phyloP scores from a whole-genome alignment of 2,797 vertebrate genomes.

The Hemibagrus guttatus region DNA sequence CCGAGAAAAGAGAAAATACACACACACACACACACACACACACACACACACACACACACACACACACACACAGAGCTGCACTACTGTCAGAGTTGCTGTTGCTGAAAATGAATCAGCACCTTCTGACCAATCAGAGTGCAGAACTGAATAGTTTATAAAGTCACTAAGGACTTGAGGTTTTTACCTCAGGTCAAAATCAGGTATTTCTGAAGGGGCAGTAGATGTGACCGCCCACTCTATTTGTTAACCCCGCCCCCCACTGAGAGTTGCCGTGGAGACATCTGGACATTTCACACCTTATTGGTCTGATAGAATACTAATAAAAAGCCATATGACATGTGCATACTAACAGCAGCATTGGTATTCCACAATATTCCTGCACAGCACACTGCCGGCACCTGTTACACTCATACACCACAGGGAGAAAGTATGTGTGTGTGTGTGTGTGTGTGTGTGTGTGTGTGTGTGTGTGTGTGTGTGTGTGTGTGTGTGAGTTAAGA shows the following conservation, averaged over 20 bases:
- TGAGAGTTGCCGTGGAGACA: constrained; percentile 65
- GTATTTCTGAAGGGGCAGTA: background rate
- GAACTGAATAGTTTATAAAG: background rate
- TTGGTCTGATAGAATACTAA: constrained; percentile 77
- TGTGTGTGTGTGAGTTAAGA: constrained; percentile 34
- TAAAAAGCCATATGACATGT: constrained; percentile 75
- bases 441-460: background rate
- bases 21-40: constrained; percentile 17
- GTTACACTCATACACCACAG: constrained; percentile 55
- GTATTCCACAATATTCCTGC: constrained; percentile 75
- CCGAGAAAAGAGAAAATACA: constrained; percentile 30
- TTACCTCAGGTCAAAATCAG: background rate
- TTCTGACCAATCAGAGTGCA: background rate
- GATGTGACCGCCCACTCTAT: background rate
- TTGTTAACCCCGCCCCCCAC: constrained; percentile 32
- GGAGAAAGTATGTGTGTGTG: constrained; percentile 49
- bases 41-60: background rate
- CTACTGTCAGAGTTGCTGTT: too few relatives aligned
- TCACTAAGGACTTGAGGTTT: background rate
- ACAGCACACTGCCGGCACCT: constrained; percentile 63
- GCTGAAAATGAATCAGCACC: too few relatives aligned
- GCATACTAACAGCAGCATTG: constrained; percentile 75
- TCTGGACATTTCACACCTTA: constrained; percentile 72
- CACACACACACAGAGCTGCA: background rate
- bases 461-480: background rate